Base-by-base conservation (phyloP, 1,140 invertebrate species). In the Scaptomyza montana region DNA sequence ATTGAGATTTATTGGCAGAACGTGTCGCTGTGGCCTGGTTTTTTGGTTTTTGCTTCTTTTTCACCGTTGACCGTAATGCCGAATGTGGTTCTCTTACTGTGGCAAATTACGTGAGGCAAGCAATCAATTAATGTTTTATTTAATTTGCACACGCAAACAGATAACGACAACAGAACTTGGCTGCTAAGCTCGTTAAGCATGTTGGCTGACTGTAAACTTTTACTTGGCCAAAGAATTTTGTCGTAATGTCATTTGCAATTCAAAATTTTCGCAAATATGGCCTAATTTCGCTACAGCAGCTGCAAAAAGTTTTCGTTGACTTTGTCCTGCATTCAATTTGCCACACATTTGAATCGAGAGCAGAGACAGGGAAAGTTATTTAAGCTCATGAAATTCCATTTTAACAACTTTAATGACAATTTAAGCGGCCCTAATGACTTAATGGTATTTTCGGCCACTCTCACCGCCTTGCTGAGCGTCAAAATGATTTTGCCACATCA, bases 401-500 rank as follows among this genome's bases (percentile, higher is more conserved):
- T 53, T 10, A 28, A 56, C 67, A 71, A 62, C 62, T 79, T 84
- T 73, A 84, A 84, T 77, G 76, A 59, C 80, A 77, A 69, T 84
- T 77, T 73, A 63, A 75, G 81, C 82, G 57, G 55, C 46, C 70
- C 47, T 87, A 86, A 86, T 86, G 82, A 77, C 81, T 87, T 87
- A 78, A 86, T 87, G 81, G 81, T 53, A 53, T 62, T 66, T 25
- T 41, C 46, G 7, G 8, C 33, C 33, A 1, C 33, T 21, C 21
- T 25, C 2, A 21, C 30, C 30, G 30, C 30, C 30, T 33, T 21
- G 67, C 69, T 16, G 13, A 9, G 66, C 61, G 76, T 84, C 71
- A 84, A 76, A 79, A 84, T 66, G 67, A 77, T 86, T 87, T 78
- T 81, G 81, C 82, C 78, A 67, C 81, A 86, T 86, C 81, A 86